Evolutionary conservation across 2,888 invertebrate genomes (phyloP), one percentile per base, ranked within the genome.

Genomic region (Hecatera dysodea): DNA sequence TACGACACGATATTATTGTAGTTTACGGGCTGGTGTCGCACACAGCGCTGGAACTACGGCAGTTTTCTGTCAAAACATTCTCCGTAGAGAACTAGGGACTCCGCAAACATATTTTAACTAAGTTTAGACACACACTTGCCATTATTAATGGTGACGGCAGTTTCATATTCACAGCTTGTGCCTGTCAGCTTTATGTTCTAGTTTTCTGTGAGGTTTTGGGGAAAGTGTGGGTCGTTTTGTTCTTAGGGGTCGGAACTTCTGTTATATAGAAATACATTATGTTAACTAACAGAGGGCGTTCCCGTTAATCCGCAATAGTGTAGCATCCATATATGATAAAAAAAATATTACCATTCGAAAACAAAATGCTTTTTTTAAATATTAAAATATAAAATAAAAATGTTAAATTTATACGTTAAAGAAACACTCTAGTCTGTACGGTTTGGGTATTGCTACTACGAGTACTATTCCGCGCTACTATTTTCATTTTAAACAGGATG

Each of bases 111-210:
- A 77, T 77, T n/a, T 80, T 75, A 68, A 80, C 75, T 48, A 64
- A 80, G 64, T 77, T 80, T 50, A 64, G 76, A 75, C 56, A 65
- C 69, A 77, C 77, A 57, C 62, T 74, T 67, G 63, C 60, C 46
- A 60, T 60, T 80, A 74, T 80, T 80, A 80, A 76, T 75, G 80
- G 75, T 77, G 68, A 77, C 56, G 66, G 72, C 29, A 81, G 60
- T 80, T 69, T 78, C 80, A 81, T 72, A 81, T 64, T 57, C 67
- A 24, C 66, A 66, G 71, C 55, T 76, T 72, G 66, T 9, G 53
- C 19, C n/a, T 75, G 75, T 57, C 61, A 44, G 50, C 36, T 74
- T 80, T 77, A 82, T 75, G 74, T 66, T 79, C 77, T 81, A 39
- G 71, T 52, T 61, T 56, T 71, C 62, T 78, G 27, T 5, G 19